A percentile compares a stretch with the other conserved stretches of the same genome.
These are phyloP conservation scores for Dicerorhinus sumatrensis DNA, from an alignment of 2,113 vertebrate genomes.

Conservation along the genomic window DNA sequence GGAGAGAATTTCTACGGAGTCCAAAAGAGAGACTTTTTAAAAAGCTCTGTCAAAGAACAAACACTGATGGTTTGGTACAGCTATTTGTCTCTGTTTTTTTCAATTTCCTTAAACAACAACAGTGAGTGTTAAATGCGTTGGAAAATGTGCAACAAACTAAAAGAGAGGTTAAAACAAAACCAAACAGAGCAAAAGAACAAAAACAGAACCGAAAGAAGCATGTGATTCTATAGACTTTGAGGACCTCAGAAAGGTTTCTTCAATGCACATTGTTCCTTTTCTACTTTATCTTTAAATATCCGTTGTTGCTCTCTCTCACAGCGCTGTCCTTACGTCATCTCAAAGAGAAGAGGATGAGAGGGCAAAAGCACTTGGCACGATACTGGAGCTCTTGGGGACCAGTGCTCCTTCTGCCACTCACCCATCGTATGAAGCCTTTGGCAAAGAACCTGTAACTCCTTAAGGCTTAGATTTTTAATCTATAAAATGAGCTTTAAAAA, in stretches of 20 bases:
- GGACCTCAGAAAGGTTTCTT: constrained; percentile 61
- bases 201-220: constrained; percentile 65
- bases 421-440: accelerated
- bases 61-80: background rate
- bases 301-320: background rate
- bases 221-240: constrained; percentile 61
- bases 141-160: constrained; percentile 43
- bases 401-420: background rate
- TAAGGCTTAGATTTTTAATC: background rate
- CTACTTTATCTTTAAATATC: constrained; percentile 41
- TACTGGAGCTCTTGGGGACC: background rate
- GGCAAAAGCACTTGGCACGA: background rate
- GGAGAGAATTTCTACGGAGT: background rate
- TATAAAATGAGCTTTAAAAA: background rate
- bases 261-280: constrained; percentile 65
- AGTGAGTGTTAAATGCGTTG: constrained; percentile 48
- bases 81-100: background rate
- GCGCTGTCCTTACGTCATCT: background rate
- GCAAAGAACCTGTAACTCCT: background rate
- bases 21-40: background rate
- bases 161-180: constrained; percentile 73
- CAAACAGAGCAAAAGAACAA: constrained; percentile 72
- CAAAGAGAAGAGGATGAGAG: background rate
- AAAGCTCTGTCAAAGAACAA: constrained; percentile 35
- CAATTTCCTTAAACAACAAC: constrained; percentile 68